Percentiles rank a stretch among this genome's conserved stretches.
These are phyloP conservation scores for Bradypus variegatus DNA, from an alignment of 2,797 vertebrate genomes.

Conservation along the genomic window DNA sequence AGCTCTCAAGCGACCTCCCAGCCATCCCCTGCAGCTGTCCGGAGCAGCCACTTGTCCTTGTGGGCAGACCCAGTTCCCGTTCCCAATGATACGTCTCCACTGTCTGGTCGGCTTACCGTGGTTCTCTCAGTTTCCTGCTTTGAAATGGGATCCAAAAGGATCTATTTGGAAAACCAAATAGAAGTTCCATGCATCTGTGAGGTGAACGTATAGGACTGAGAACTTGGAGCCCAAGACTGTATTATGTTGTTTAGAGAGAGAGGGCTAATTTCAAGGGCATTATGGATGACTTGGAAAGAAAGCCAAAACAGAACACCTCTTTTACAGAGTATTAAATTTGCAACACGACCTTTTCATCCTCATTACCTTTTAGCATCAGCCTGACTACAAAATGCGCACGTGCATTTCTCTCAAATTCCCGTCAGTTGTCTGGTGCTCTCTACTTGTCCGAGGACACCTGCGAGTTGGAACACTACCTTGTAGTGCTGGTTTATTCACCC, in stretches of 20 bases:
- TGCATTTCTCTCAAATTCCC: background rate
- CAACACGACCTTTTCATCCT: background rate
- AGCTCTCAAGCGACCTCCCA: background rate
- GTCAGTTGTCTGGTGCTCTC: background rate
- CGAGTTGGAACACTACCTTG: background rate
- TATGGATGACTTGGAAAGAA: constrained; percentile 25
- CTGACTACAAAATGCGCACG: background rate
- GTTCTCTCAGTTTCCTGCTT: constrained; percentile 38
- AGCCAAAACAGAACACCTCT: background rate
- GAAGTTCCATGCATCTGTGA: constrained; percentile 49
- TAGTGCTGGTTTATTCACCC: background rate
- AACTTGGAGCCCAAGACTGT: background rate
- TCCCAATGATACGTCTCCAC: background rate
- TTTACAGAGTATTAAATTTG: background rate
- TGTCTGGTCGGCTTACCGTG: constrained; percentile 7
- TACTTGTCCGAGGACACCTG: background rate
- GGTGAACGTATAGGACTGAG: constrained; percentile 15
- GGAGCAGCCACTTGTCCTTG: constrained; percentile 25
- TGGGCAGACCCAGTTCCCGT: constrained; percentile 33
- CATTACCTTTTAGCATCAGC: background rate
- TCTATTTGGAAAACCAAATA: too few species aligned
- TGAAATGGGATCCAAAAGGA: constrained; percentile 53
- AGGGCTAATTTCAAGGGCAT: constrained; percentile 23
- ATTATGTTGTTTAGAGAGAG: background rate
- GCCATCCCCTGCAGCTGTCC: constrained; percentile 43